phyloP scores from a whole-genome alignment of 37 sponge, comb jelly and placozoan species.

The Cladorhizidae sp. region DNA sequence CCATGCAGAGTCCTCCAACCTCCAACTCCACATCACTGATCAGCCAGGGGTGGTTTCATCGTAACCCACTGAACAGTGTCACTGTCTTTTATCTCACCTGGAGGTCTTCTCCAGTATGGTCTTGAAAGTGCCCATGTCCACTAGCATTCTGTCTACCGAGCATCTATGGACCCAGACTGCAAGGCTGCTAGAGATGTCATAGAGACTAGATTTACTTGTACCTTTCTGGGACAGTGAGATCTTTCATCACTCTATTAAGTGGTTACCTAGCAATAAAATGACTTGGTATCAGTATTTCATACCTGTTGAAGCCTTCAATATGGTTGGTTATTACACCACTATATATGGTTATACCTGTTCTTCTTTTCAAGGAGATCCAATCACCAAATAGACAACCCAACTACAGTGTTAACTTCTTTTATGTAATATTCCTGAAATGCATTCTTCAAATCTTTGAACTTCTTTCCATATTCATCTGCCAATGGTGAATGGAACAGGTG shows the following conservation, averaged over 20 bases:
- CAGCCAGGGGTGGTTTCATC: no score
- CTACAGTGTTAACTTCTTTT: constrained; percentile 24
- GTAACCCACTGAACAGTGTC: no score
- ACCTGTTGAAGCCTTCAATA: constrained; percentile 54
- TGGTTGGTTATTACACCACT: constrained; percentile 72
- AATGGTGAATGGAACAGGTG: constrained; percentile 22
- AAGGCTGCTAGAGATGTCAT: not conserved
- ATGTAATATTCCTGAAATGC: constrained; percentile 40
- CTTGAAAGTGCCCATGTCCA: no score
- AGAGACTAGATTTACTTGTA: not conserved
- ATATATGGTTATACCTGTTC: no score
- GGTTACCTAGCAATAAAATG: not conserved
- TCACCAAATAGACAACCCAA: constrained; percentile 12
- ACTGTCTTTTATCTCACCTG: no score
- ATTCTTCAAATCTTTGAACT: constrained; percentile 13
- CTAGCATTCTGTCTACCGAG: constrained; percentile 18
- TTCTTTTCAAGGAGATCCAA: constrained; percentile 48
- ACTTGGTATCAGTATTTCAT: not conserved
- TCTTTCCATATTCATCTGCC: not conserved
- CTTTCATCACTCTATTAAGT: not conserved
- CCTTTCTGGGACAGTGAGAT: not conserved
- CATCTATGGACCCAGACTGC: constrained; percentile 21
- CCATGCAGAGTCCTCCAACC: no score
- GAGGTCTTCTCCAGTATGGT: no score
- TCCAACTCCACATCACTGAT: no score